Conservation (phyloP, 1,140 invertebrate species). For the Anastrepha obliqua region DNA sequence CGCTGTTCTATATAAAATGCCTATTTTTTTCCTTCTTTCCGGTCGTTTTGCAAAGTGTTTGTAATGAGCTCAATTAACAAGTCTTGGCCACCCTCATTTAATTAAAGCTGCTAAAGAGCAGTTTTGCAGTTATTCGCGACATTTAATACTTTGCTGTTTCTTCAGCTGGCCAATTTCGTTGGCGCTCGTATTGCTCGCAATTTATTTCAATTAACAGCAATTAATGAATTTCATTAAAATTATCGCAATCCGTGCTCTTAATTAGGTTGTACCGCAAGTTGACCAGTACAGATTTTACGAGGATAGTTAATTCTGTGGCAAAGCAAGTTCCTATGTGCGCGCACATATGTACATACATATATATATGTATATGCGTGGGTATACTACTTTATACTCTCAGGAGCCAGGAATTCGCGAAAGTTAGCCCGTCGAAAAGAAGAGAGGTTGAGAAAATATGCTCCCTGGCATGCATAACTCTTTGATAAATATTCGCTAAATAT, state of each 20-base stretch:
- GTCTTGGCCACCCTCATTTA: constrained; percentile 20
- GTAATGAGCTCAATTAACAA: constrained; percentile 46
- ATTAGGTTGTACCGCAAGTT: constrained; percentile 34
- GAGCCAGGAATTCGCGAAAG: no score
- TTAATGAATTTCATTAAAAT: constrained; percentile 38
- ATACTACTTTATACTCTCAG: no score
- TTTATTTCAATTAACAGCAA: constrained; percentile 41
- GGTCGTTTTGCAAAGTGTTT: constrained; percentile 15
- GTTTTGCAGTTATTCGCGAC: constrained; percentile 4
- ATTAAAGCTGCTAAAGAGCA: constrained; percentile 29
- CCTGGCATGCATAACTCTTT: no score
- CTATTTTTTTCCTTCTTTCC: background rate
- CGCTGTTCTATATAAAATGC: no score
- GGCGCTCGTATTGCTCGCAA: background rate
- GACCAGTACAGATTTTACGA: constrained; percentile 12
- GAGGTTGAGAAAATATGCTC: no score
- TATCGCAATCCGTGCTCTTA: constrained; percentile 40
- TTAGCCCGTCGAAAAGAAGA: no score
- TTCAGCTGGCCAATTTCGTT: background rate
- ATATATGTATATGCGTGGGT: background rate
- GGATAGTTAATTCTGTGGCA: background rate
- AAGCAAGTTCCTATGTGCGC: background rate
- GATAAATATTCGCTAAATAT: no score
- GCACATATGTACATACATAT: background rate
- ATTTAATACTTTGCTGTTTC: background rate